Conservation (phyloP, 2,113 vertebrate genomes). For the Callithrix jacchus region DNA sequence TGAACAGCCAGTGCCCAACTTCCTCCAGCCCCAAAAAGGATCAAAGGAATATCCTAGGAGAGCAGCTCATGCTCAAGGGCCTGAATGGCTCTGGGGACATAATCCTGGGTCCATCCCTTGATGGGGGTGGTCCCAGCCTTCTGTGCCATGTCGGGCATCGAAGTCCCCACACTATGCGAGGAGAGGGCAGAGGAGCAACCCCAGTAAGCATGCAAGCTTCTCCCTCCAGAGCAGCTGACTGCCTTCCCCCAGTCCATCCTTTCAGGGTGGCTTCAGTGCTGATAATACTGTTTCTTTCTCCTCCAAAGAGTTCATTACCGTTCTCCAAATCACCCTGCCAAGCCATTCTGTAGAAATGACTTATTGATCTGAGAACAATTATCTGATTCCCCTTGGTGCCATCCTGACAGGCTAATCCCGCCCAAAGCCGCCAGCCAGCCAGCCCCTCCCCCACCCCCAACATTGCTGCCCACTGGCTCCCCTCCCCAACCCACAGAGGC, state of each 20-base stretch:
- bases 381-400: slow-evolving; percentile 72
- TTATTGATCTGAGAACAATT: slow-evolving; percentile 77
- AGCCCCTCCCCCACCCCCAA: neutral
- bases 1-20: neutral
- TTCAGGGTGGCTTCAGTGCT: slow-evolving; percentile 69
- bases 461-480: neutral
- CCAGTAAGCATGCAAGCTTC: neutral
- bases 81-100: neutral
- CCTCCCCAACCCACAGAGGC: neutral
- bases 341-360: slow-evolving; percentile 79
- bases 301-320: slow-evolving; percentile 82
- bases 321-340: slow-evolving; percentile 71
- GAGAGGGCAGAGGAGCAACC: neutral
- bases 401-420: slow-evolving; percentile 57
- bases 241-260: slow-evolving; percentile 47
- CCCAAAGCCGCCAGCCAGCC: slow-evolving; percentile 31
- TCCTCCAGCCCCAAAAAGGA: neutral
- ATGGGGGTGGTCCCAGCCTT: neutral
- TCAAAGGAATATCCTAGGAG: neutral
- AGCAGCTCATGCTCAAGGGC: neutral
- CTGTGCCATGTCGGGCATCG: neutral
- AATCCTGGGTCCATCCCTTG: neutral
- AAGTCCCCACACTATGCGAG: neutral
- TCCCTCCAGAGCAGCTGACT: slow-evolving; percentile 17
- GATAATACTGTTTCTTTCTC: slow-evolving; percentile 81